Evolutionary conservation across 1,140 invertebrate genomes (phyloP).

Genomic region (Cyphomyrmex costatus): DNA sequence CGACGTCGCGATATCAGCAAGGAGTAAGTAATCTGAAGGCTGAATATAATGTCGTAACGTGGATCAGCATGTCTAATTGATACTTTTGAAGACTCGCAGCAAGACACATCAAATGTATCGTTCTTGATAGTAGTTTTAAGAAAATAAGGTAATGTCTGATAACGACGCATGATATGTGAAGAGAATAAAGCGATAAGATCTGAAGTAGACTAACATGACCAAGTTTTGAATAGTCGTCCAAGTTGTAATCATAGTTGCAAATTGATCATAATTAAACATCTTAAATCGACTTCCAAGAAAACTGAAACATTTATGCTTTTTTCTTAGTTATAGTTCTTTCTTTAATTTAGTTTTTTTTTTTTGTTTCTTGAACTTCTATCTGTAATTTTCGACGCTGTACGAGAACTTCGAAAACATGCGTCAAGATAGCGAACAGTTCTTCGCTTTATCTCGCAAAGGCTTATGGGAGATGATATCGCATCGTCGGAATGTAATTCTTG

Average conservation of each 20-base stretch:
- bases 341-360: not conserved
- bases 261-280: not conserved
- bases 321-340: too few species aligned
- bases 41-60: not conserved
- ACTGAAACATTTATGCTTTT: not conserved
- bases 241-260: not conserved
- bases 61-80: not conserved
- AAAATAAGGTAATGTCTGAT: conserved; percentile 53
- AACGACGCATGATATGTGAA: conserved; percentile 39
- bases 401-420: not conserved
- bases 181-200: conserved; percentile 25
- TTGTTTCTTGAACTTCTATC: not conserved
- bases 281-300: not conserved
- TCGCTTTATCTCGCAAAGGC: not conserved
- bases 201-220: not conserved
- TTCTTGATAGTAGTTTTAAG: conserved; percentile 33
- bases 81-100: not conserved
- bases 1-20: not conserved
- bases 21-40: not conserved
- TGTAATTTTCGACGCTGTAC: not conserved
- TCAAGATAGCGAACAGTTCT: conserved; percentile 5
- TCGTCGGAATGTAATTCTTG: conserved; percentile 3
- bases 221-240: conserved; percentile 19
- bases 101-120: not conserved
- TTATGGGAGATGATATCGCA: not conserved